Evolutionary conservation across 2,888 invertebrate genomes (phyloP), one percentile per base, ranked within the genome.

Genomic region (Glyphotaelius pellucidus): DNA sequence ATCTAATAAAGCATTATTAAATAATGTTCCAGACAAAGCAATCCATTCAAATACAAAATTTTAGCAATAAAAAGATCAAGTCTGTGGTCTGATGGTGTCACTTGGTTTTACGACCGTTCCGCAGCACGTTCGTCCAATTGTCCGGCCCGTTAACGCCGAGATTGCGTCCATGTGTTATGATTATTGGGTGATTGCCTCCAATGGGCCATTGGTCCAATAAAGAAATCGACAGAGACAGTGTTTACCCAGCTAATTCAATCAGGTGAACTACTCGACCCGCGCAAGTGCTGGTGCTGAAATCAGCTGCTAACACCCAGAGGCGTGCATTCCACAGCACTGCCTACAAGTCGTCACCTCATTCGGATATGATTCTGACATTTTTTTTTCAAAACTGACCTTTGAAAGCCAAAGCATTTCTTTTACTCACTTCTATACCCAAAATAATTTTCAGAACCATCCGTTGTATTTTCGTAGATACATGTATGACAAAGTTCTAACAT

Each of bases 151-250:
- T 35, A 42, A 25, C 9, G 12, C 85, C 38, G 38, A 86, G 86
- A 86, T 86, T 86, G 86, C n/a, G n/a, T n/a, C 38, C 42, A n/a
- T 85, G 67, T 67, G 67, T 67, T 32, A 19, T 85, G n/a, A 42
- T 85, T 42, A 86, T 86, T 86, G 86, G 67, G 25, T 67, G 67
- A 67, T 67, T 67, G 42, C 38, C 86, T 86, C 30, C 42, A 86
- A n/a, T 86, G 86, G 25, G 25, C 38, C 42, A 86, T 38, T 47
- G 38, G 86, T 38, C 38, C 42, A 86, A 86, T 86, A 86, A 86
- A 86, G 86, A 47, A 25, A 86, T 86, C 42, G 86, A 86, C 86
- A 86, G 42, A 38, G 81, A 32, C 81, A 31, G 32, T 81, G 32
- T 81, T 81, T 81, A 81, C 81, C 81, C 31, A 15, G 67, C 7